Conservation (phyloP, 2,113 vertebrate genomes). For the Menidia beryllina region DNA sequence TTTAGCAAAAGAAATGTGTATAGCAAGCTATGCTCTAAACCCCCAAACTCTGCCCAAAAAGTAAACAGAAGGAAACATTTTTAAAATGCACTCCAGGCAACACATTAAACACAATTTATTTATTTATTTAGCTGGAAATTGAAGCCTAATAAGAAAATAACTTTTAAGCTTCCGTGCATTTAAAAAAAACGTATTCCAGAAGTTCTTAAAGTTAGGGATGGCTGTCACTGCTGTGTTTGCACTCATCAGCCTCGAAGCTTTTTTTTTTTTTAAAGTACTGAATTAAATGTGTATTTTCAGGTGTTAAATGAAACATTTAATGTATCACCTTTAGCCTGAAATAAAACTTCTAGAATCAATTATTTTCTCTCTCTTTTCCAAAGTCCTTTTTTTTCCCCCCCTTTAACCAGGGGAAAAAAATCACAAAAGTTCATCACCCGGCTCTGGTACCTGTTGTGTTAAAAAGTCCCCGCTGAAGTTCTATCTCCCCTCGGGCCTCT, state of each 20-base stretch:
- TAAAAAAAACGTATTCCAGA: too few species aligned
- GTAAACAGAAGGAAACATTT: too few species aligned
- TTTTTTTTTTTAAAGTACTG: not conserved
- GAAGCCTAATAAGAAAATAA: too few species aligned
- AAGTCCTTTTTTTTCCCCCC: conserved; percentile 50
- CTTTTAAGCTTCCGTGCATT: too few species aligned
- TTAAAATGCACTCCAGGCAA: too few species aligned
- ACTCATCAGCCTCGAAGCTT: not conserved
- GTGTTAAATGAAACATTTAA: conserved; percentile 7
- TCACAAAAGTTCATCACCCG: conserved; percentile 25
- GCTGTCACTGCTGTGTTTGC: too few species aligned
- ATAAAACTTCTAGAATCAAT: not conserved
- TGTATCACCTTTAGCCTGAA: not conserved
- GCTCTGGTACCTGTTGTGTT: conserved; percentile 50
- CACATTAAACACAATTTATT: too few species aligned
- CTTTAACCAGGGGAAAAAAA: conserved; percentile 18
- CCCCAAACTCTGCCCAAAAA: too few species aligned
- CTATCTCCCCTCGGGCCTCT: conserved; percentile 33
- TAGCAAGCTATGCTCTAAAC: too few species aligned
- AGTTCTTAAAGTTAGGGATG: too few species aligned
- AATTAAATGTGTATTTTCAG: not conserved
- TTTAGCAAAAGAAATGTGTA: too few species aligned
- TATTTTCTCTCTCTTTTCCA: conserved; percentile 12
- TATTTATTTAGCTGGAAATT: too few species aligned
- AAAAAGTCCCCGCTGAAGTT: conserved; percentile 40